Conservation (phyloP, 2,888 invertebrate genomes). For the Ptychoptera contaminata region DNA sequence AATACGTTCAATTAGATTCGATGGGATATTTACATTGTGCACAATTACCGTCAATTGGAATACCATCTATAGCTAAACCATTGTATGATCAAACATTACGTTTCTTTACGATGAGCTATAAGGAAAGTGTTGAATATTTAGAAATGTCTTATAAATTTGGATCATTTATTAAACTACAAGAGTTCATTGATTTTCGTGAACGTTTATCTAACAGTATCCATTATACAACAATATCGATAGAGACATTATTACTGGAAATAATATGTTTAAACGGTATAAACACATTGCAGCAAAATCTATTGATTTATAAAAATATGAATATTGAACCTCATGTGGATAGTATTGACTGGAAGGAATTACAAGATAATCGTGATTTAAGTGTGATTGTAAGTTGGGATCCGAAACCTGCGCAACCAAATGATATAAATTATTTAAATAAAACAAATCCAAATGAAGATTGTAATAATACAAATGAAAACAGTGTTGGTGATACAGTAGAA, state of each 20-base stretch:
- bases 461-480: too few relatives aligned
- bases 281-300: conserved; percentile 29
- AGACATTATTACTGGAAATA: conserved; percentile 53
- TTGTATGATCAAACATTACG: conserved; percentile 61
- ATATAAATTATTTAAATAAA: conserved; percentile 29
- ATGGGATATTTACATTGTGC: conserved; percentile 72
- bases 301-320: conserved; percentile 39
- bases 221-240: conserved; percentile 47
- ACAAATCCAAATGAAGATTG: too few relatives aligned
- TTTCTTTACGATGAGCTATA: conserved; percentile 77
- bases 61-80: conserved; percentile 49
- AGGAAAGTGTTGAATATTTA: conserved; percentile 82
- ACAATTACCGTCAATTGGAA: conserved; percentile 54
- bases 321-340: conserved; percentile 42
- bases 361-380: conserved; percentile 63
- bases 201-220: conserved; percentile 70
- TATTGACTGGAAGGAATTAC: conserved; percentile 40
- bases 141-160: conserved; percentile 89
- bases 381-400: conserved; percentile 58
- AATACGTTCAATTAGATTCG: conserved; percentile 86
- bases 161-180: conserved; percentile 81
- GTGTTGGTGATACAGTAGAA: too few relatives aligned
- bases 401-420: conserved; percentile 29
- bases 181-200: conserved; percentile 72
- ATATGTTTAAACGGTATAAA: conserved; percentile 28